phyloP scores from a whole-genome alignment of 2,113 vertebrate species.

The Pyxicephalus adspersus region DNA sequence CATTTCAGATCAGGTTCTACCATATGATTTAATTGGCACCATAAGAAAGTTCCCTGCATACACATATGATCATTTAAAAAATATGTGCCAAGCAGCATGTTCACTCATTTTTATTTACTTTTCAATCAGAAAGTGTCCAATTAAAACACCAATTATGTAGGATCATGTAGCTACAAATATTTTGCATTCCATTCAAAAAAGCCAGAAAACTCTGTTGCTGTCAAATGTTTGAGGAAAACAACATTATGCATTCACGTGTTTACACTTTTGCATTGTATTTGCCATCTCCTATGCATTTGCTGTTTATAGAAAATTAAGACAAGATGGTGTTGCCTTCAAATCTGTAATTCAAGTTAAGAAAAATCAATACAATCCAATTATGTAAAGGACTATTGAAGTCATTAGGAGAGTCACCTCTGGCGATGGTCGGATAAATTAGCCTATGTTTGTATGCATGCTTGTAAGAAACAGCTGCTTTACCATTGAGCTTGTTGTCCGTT shows the following conservation, averaged over 20 bases:
- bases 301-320: neutral
- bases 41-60: constrained; percentile 35
- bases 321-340: neutral
- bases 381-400: constrained; percentile 44
- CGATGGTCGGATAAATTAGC: constrained; percentile 44
- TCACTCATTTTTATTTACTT: constrained; percentile 38
- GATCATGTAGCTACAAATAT: neutral
- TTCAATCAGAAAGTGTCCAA: constrained; percentile 44
- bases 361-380: constrained; percentile 56
- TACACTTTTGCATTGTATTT: neutral
- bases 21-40: constrained; percentile 41
- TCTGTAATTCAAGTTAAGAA: constrained; percentile 36
- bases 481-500: neutral
- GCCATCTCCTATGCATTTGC: neutral
- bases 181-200: neutral
- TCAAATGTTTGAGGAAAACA: neutral
- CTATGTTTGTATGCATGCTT: constrained; percentile 10
- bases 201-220: neutral
- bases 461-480: neutral
- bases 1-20: neutral
- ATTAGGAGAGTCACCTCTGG: constrained; percentile 42
- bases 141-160: constrained; percentile 46
- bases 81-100: constrained; percentile 14
- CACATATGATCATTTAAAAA: constrained; percentile 36
- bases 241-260: neutral